Evolutionary conservation across 2,888 invertebrate species (phyloP).

Genomic region (Conus canariensis): DNA sequence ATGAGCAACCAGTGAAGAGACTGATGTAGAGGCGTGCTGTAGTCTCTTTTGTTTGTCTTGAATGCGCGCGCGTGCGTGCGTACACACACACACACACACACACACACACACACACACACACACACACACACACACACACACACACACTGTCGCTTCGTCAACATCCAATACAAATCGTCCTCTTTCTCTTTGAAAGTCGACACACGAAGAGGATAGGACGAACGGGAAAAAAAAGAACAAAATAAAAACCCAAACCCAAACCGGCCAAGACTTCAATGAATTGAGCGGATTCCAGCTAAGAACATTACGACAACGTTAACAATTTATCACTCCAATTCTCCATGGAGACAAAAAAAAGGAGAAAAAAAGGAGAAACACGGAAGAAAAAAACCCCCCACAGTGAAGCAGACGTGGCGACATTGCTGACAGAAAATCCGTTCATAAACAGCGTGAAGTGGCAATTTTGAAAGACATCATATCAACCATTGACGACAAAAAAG

Average conservation of each 20-base stretch:
- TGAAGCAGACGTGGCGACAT: background rate
- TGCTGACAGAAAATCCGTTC: background rate
- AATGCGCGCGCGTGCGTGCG: too few species aligned
- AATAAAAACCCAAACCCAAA: background rate
- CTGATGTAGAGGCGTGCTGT: too few species aligned
- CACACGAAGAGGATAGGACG: background rate
- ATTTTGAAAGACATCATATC: background rate
- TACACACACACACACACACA: background rate
- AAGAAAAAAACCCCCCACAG: background rate
- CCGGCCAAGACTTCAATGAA: background rate
- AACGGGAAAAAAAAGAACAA: background rate
- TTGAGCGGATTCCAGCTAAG: conserved; percentile 32
- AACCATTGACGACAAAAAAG: background rate
- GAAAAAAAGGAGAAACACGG: too few species aligned
- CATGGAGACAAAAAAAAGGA: background rate
- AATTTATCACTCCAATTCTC: conserved; percentile 30
- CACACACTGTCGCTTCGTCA: background rate
- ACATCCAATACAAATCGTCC: background rate
- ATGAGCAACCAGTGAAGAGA: too few species aligned
- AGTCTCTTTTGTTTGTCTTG: too few species aligned
- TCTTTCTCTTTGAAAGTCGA: background rate
- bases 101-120: background rate
- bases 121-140: background rate
- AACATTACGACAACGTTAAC: conserved; percentile 31
- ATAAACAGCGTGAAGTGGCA: background rate